These are phyloP conservation scores for Ephialtes manifestator DNA, from an alignment of 2,888 invertebrate genomes.

Conservation along the genomic window DNA sequence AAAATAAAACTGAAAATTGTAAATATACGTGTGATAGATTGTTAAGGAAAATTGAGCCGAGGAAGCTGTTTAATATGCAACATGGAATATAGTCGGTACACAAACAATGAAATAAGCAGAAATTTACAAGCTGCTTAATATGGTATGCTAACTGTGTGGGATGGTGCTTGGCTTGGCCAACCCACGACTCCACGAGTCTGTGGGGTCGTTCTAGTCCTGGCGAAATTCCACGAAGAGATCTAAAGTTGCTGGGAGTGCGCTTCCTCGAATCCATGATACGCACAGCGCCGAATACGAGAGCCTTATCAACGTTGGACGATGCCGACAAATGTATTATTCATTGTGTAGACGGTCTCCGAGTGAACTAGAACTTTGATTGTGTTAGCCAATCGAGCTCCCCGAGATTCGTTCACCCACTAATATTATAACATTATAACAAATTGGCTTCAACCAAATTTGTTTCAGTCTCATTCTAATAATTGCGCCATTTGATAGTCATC, in stretches of 20 bases:
- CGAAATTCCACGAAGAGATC: conserved; percentile 92
- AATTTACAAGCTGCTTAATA: conserved; percentile 83
- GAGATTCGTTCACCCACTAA: neutral
- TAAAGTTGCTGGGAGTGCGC: conserved; percentile 90
- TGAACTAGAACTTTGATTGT: neutral
- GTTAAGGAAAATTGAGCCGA: neutral
- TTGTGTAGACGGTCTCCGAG: neutral
- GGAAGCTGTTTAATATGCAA: neutral
- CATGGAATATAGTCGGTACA: neutral
- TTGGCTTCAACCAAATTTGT: neutral
- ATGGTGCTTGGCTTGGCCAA: conserved; percentile 83
- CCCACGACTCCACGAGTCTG: conserved; percentile 87
- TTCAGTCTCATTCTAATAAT: neutral
- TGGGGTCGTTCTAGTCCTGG: conserved; percentile 92
- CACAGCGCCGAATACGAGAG: conserved; percentile 65
- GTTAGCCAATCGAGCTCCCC: neutral
- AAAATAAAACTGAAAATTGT: no score
- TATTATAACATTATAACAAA: neutral
- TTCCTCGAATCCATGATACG: conserved; percentile 93
- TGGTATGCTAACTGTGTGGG: conserved; percentile 73
- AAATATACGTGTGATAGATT: no score
- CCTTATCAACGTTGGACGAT: conserved; percentile 41
- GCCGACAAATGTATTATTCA: neutral
- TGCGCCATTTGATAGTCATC: neutral
- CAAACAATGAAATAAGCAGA: conserved; percentile 54